phyloP scores from a whole-genome alignment of 2,888 invertebrate species.

The Brenthis hecate region DNA sequence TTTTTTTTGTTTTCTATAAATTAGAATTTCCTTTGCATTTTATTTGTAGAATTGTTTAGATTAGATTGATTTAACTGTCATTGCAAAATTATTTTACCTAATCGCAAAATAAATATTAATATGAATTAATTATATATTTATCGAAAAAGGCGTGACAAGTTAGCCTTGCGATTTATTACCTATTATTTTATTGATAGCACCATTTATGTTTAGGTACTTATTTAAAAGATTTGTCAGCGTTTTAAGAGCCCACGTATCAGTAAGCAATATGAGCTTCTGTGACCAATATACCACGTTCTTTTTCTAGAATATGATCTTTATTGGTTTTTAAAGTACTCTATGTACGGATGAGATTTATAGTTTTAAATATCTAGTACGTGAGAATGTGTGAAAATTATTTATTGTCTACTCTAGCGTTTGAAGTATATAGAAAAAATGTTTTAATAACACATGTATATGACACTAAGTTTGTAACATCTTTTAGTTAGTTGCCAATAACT shows the following conservation, averaged over 20 bases:
- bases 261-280: background rate
- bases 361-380: constrained; percentile 16
- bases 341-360: background rate
- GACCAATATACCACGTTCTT: constrained; percentile 25
- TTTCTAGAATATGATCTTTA: constrained; percentile 24
- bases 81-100: constrained; percentile 15
- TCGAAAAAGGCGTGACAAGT: constrained; percentile 1
- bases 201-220: background rate
- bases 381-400: constrained; percentile 23
- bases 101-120: constrained; percentile 7
- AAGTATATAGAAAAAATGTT: constrained; percentile 15
- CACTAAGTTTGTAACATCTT: constrained; percentile 25
- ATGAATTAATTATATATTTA: background rate
- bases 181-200: constrained; percentile 6
- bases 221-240: constrained; percentile 3
- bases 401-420: constrained; percentile 24
- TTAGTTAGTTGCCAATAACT: constrained; percentile 27
- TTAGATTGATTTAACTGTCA: constrained; percentile 14
- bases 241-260: background rate
- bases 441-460: constrained; percentile 16
- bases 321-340: constrained; percentile 3
- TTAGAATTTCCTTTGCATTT: constrained; percentile 65
- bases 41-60: constrained; percentile 50
- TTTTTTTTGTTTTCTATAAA: constrained; percentile 50
- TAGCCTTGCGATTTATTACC: constrained; percentile 21